Base-by-base conservation (phyloP, 2,797 vertebrate species). In the Aselliscus stoliczkanus region DNA sequence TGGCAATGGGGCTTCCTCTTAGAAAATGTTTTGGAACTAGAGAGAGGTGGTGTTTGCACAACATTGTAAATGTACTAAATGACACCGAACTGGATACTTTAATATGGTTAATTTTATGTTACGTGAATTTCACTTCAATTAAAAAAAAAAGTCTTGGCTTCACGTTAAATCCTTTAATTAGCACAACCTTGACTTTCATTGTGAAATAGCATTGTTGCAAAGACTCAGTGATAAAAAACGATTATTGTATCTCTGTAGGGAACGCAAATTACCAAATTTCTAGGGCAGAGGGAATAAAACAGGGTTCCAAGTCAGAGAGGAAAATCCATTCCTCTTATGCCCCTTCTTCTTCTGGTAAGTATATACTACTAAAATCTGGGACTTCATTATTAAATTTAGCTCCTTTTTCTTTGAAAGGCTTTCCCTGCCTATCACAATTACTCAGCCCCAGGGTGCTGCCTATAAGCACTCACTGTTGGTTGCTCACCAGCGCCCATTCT, bases 191-290 rank as follows among this genome's bases (percentile, higher is more conserved):
- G 81, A 84, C 34, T 90, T 95, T 88, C 81, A 56, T 84, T 70
- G 81, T 67, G 65, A 96, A 96, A 96, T 56, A 84, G 62, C 31
- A 58, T 64, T 81, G 85, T 79, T 83, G 58, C 80, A 76, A 92
- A 82, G 56, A 69, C 50, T 69, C 37, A 27, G 73, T 47, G 31
- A 90, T 84, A 93, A 88, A 93, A 93, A 93, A 6, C 47, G 62
- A 90, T 89, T 79, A n/a, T 58, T 69, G 14, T 81, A 39, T 70
- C 80, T 93, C 34, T 29, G 9, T 7, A 67, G 88, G 72, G 56
- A 72, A 94, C 13, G 18, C 29, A 90, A 82, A 60, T 94, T 56
- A 87, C 20, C 90, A 86, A 70, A 88, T 96, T 95, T 96, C 80
- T 67, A 81, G 94, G 80, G 56, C 72, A 97, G 54, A 95, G 42